Evolutionary conservation across 37 sponge, comb jelly and placozoan genomes (phyloP).

Genomic region (Dysidea cf. avara): DNA sequence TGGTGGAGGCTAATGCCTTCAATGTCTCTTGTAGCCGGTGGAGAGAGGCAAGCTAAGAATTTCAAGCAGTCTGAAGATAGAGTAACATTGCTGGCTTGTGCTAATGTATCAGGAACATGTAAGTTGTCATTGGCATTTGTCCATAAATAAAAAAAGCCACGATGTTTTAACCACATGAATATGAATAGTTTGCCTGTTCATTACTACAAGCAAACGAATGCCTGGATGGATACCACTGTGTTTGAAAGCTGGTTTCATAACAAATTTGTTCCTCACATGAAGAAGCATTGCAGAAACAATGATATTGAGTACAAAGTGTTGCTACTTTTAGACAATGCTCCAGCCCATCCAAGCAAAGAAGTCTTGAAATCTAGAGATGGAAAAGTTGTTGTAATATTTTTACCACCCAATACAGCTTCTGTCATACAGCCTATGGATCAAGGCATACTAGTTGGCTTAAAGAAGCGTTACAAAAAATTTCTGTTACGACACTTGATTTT

Average conservation of each 20-base stretch:
- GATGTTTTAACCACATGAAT: conserved; percentile 48
- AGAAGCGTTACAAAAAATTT: conserved; percentile 55
- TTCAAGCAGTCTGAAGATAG: too few species aligned
- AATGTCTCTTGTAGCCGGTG: too few species aligned
- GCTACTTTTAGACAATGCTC: conserved; percentile 57
- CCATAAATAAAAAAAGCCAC: conserved; percentile 60
- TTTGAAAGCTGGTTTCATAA: too few species aligned
- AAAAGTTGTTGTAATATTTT: conserved; percentile 35
- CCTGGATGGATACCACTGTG: conserved; percentile 62
- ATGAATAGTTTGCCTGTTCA: conserved; percentile 38
- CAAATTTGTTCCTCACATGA: too few species aligned
- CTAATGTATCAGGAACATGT: too few species aligned
- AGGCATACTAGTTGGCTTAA: conserved; percentile 50
- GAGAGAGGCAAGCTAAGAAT: too few species aligned
- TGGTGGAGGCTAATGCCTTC: conserved; percentile 58
- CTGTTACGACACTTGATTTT: conserved; percentile 54
- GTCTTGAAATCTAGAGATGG: conserved; percentile 47
- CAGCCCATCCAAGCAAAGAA: conserved; percentile 62
- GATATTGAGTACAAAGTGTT: conserved; percentile 50
- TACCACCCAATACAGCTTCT: conserved; percentile 72
- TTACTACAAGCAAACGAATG: conserved; percentile 62
- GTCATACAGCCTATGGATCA: conserved; percentile 85
- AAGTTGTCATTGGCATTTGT: too few species aligned
- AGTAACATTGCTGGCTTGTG: too few species aligned
- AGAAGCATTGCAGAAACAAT: too few species aligned